Evolutionary conservation across 2,113 vertebrate species (phyloP), one percentile per base, ranked within the genome.

Genomic region (Pogona vitticeps): DNA sequence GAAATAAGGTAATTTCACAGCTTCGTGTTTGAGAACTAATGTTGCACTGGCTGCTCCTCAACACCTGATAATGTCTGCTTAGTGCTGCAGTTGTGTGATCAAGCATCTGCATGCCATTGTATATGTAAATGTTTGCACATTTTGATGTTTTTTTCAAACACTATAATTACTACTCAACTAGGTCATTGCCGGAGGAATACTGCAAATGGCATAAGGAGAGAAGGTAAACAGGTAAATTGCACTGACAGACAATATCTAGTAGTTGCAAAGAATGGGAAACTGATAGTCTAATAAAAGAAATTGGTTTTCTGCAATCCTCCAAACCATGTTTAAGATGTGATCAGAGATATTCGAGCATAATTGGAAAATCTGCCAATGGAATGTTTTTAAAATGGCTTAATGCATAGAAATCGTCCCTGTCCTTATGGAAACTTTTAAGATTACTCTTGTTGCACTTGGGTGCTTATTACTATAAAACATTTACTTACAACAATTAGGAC

Each of bases 161-260:
- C 70, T 87, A 33, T 70, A 42, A 89, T 94, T 61, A 76, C 46
- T 78, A 59, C 65, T 90, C 82, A 93, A 88, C 92, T 90, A 85
- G 89, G 91, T 94, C 87, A 83, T 12, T 82, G 59, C 92, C 95
- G 91, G 94, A 38, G 52, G 89, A 78, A 88, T 12, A 23, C 31
- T 93, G 88, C 73, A 10, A 67, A 88, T 28, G 56, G 83, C 75
- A 56, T 68, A 92, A 91, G 42, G 90, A 94, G 89, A 94, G 72
- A 87, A 81, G 86, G 92, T 0, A 93, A 91, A 88, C 21, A 79
- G 87, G 86, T 89, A n/a, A 86, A 97, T 96, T 96, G 96, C 95
- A 96, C 95, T 97, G 96, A 95, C 91, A 96, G 96, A 96, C 96
- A 93, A 40, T 40, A 84, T 14, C 67, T 70, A 82, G 76, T 78